Evolutionary conservation across 2,797 vertebrate species (phyloP).

Genomic region (Gallinago stenura): DNA sequence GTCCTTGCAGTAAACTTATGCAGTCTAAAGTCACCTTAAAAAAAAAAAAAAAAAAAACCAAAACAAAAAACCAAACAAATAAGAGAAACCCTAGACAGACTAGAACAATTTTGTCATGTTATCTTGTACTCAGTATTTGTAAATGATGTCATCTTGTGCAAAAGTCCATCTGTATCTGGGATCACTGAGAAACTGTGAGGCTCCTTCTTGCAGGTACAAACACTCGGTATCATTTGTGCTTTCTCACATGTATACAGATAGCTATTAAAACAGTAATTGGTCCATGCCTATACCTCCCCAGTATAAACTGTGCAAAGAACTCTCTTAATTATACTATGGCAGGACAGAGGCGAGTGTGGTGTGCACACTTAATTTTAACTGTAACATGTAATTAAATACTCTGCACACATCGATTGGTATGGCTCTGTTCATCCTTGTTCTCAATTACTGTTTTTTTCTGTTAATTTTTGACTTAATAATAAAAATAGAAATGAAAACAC

Average conservation of each 20-base stretch:
- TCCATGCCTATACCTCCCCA: not conserved
- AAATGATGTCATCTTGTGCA: accelerated
- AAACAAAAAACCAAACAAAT: too few relatives aligned
- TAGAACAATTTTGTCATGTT: not conserved
- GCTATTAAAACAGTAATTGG: not conserved
- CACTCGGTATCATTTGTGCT: too few relatives aligned
- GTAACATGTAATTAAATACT: accelerated
- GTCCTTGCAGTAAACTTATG: not conserved
- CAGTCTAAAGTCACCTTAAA: not conserved
- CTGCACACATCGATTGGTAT: not conserved
- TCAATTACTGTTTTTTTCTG: not conserved
- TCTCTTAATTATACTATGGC: not conserved
- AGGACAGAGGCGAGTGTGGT: not conserved
- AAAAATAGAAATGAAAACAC: not conserved
- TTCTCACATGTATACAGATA: too few relatives aligned
- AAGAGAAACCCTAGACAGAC: not conserved
- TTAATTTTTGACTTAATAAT: not conserved
- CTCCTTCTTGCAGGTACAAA: not conserved
- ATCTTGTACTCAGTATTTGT: not conserved
- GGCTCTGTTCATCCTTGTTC: not conserved
- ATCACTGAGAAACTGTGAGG: not conserved
- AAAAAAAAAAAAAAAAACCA: not conserved
- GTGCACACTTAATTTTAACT: accelerated
- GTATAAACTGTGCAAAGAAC: not conserved
- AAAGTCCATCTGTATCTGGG: not conserved